Conservation (phyloP, 2,888 invertebrate genomes). For the Synanthedon tipuliformis region DNA sequence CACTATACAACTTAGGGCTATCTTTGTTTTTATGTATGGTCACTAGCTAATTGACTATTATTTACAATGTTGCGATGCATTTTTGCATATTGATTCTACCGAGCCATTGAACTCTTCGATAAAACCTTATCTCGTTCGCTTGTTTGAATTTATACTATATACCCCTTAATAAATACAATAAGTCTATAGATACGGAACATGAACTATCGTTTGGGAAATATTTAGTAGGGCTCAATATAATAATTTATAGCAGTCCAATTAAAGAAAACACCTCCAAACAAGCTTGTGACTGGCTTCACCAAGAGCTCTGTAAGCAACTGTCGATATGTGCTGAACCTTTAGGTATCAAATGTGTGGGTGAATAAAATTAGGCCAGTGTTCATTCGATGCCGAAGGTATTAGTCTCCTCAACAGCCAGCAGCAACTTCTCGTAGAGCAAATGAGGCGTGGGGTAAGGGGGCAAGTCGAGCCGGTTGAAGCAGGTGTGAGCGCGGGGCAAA, state of each 20-base stretch:
- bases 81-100: too few species aligned
- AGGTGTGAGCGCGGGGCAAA: slow-evolving; percentile 95
- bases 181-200: too few species aligned
- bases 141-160: too few species aligned
- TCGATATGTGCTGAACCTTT: too few species aligned
- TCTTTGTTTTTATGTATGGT: slow-evolving; percentile 28
- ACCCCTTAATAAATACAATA: too few species aligned
- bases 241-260: too few species aligned
- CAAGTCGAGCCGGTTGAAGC: slow-evolving; percentile 96
- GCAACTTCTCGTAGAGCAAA: slow-evolving; percentile 89
- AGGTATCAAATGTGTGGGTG: too few species aligned
- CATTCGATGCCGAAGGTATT: slow-evolving; percentile 96
- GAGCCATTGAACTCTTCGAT: slow-evolving; percentile 9
- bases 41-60: background rate
- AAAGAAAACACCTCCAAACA: too few species aligned
- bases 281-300: too few species aligned
- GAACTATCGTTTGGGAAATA: too few species aligned
- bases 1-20: slow-evolving; percentile 23
- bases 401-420: slow-evolving; percentile 95
- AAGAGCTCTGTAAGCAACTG: background rate
- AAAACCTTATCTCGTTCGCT: background rate
- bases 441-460: slow-evolving; percentile 95
- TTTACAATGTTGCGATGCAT: background rate
- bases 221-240: too few species aligned
- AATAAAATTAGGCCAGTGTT: slow-evolving; percentile 17